phyloP scores from a whole-genome alignment of 2,888 invertebrate genomes.

The Aspidiotus destructor region DNA sequence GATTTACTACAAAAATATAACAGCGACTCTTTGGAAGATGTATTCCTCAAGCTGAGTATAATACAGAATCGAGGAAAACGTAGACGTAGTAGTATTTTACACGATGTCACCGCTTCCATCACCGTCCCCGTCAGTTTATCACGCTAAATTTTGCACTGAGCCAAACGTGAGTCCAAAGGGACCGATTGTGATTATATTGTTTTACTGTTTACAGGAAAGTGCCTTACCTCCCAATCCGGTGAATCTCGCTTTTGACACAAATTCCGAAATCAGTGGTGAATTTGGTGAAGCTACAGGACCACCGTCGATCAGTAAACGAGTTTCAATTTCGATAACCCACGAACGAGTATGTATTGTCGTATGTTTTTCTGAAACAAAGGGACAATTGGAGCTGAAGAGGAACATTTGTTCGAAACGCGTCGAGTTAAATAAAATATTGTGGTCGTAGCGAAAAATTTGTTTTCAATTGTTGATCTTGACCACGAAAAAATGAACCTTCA shows the following conservation, averaged over 20 bases:
- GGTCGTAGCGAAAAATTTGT: too few species aligned
- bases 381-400: too few species aligned
- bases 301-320: conserved; percentile 45
- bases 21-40: conserved; percentile 65
- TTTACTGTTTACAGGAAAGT: background rate
- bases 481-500: too few species aligned
- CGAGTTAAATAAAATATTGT: too few species aligned
- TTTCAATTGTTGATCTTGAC: too few species aligned
- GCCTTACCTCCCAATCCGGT: conserved; percentile 6
- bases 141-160: background rate
- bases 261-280: conserved; percentile 67
- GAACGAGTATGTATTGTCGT: too few species aligned
- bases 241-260: conserved; percentile 47
- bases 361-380: too few species aligned
- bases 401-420: too few species aligned
- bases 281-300: conserved; percentile 72
- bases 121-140: conserved; percentile 41
- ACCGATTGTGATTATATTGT: background rate
- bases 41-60: conserved; percentile 69
- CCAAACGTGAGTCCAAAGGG: background rate
- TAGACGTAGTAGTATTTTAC: conserved; percentile 66
- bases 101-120: conserved; percentile 51
- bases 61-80: conserved; percentile 72
- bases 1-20: conserved; percentile 60
- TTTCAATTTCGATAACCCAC: conserved; percentile 47